phyloP scores from a whole-genome alignment of 1,140 invertebrate genomes.

The Armadillidium nasatum region DNA sequence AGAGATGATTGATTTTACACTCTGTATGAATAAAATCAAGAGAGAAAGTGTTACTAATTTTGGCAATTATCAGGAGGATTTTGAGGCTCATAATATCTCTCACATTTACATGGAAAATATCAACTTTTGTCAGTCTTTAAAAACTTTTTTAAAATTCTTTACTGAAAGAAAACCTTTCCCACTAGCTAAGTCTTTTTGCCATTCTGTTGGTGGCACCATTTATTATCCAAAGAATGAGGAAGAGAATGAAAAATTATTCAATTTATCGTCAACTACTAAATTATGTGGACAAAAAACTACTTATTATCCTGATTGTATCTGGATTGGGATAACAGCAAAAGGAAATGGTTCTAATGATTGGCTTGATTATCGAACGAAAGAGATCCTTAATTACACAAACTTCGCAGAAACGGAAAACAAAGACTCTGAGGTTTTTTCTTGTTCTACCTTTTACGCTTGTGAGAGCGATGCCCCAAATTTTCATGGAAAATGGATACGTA shows the following conservation, averaged over 20 bases:
- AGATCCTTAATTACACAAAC: conserved; percentile 17
- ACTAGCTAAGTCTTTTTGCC: conserved; percentile 17
- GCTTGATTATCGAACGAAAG: not conserved
- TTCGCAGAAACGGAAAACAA: conserved; percentile 9
- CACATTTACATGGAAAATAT: too few species aligned
- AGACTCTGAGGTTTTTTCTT: not conserved
- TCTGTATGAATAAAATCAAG: too few species aligned
- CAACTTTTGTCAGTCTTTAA: too few species aligned
- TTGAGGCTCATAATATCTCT: too few species aligned
- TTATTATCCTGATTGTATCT: conserved; percentile 19
- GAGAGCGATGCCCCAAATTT: conserved; percentile 18
- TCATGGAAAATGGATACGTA: conserved; percentile 24
- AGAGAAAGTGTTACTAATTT: too few species aligned
- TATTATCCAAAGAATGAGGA: conserved; percentile 22
- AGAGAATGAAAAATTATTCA: conserved; percentile 23
- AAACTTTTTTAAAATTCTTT: not conserved
- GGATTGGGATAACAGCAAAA: conserved; percentile 13
- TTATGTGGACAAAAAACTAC: not conserved
- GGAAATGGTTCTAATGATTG: not conserved
- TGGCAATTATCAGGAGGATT: too few species aligned
- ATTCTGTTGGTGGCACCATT: not conserved
- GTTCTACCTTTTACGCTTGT: conserved; percentile 23
- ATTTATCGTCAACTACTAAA: not conserved
- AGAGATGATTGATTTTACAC: too few species aligned
- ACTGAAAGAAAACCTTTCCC: conserved; percentile 19